Evolutionary conservation across 1,140 invertebrate species (phyloP), one percentile per base, ranked within the genome.

Genomic region (Diploscapter pachys): DNA sequence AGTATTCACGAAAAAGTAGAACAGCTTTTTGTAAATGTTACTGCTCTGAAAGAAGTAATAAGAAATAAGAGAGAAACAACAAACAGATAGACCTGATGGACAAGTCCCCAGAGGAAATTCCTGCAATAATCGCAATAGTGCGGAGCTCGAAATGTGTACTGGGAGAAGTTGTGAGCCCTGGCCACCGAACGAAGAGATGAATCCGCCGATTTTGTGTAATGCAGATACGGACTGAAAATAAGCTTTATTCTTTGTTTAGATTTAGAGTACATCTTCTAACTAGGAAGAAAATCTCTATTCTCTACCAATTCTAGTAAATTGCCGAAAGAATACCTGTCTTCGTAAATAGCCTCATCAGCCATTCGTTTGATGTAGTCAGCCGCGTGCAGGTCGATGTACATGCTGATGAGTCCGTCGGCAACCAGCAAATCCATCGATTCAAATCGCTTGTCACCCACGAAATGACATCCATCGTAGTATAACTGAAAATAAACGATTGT

Each of bases 21-120:
- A 31, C 31, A 31, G 31, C 0, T 31, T 31, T 31, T 31, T 31
- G 31, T 31, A 31, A 31, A 31, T 31, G 31, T 31, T 31, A 31
- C 31, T 31, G 31, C 31, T 31, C 31, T 31, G 31, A 31, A 31
- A 31, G 31, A 31, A 31, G 31, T 1, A 31, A 31, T 31, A 31
- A 31, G 31, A 31, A 31, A 31, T 31, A 31, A 31, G 31, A 31
- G 31, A 31, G 1, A 31, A 72, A 13, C 48, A 6, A 5, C 5
- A 51, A 11, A 3, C 8, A 71, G 51, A 50, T 61, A 56, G 48
- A 93, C 94, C 87, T 96, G 94, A 50, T 92, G 92, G 56, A 93
- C 92, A 75, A 96, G 90, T 55, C 94, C 94, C 93, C 94, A 96
- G 79, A 96, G 88, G 86, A 96, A 96, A 86, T 96, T 95, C 56